Conservation (phyloP, 2,888 invertebrate genomes). For the Imbricaverruca yamaguchii region DNA sequence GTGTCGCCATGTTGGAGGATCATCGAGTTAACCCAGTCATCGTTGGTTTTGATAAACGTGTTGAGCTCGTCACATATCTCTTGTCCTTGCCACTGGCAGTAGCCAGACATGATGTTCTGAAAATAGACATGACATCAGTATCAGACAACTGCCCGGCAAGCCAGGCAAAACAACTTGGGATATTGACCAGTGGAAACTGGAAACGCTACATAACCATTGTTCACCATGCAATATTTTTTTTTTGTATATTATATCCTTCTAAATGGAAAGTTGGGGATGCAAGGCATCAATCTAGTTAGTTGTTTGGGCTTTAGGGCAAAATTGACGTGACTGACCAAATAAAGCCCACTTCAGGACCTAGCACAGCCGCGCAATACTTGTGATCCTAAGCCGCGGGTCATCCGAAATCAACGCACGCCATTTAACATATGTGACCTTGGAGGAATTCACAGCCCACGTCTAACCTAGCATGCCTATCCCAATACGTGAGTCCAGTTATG, state of each 20-base stretch:
- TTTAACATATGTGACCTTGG: not conserved
- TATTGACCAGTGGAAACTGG: not conserved
- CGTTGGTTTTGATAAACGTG: slow-evolving; percentile 56
- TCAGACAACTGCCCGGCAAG: too few species aligned
- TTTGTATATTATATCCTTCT: too few species aligned
- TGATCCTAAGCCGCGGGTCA: too few species aligned
- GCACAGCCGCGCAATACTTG: too few species aligned
- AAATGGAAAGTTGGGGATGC: too few species aligned
- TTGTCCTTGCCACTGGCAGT: slow-evolving; percentile 37
- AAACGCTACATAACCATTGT: not conserved
- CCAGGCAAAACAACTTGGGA: too few species aligned
- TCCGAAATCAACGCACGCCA: too few species aligned
- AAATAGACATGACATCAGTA: not conserved
- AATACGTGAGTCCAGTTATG: not conserved
- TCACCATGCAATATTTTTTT: too few species aligned
- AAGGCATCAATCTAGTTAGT: too few species aligned
- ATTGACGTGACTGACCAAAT: not conserved
- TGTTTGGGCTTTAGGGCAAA: not conserved
- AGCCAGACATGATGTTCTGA: slow-evolving; percentile 32
- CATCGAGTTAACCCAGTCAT: slow-evolving; percentile 53
- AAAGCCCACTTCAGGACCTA: too few species aligned
- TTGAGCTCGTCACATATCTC: slow-evolving; percentile 58
- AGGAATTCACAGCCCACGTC: too few species aligned
- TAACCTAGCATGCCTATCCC: too few species aligned
- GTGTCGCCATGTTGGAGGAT: slow-evolving; percentile 45